These are phyloP conservation scores for Chondrilla cf. caribensis DNA, from an alignment of 37 sponge, comb jelly and placozoan species.

Conservation along the genomic window DNA sequence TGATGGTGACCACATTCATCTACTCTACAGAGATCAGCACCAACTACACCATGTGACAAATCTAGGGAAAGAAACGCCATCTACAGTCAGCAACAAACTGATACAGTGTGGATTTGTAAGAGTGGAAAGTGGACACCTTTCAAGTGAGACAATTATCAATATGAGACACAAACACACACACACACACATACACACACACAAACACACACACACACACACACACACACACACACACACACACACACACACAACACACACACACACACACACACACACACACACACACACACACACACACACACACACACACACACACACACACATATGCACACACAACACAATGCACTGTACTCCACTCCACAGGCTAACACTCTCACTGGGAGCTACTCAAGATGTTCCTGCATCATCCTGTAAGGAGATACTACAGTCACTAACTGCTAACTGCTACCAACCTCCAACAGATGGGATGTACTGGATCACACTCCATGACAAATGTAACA, in stretches of 20 bases:
- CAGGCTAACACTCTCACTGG: neutral
- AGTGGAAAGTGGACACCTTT: neutral
- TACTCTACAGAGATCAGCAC: neutral
- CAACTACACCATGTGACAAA: neutral
- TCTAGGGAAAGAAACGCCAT: neutral
- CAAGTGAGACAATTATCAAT: conserved; percentile 1
- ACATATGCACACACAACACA: too few species aligned
- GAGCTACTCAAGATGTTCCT: too few species aligned
- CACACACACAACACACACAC: too few species aligned
- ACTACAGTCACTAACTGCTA: too few species aligned
- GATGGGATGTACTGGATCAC: too few species aligned
- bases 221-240: too few species aligned
- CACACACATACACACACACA: too few species aligned
- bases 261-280: neutral
- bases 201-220: neutral
- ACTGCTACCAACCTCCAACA: too few species aligned
- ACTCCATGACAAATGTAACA: too few species aligned
- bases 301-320: too few species aligned
- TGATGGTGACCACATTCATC: neutral
- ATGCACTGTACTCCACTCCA: neutral
- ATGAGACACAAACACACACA: too few species aligned
- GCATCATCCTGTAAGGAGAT: too few species aligned
- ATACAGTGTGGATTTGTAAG: conserved; percentile 25
- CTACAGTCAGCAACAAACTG: neutral
- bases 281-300: conserved; percentile 3